Conservation (phyloP, 2,797 vertebrate species). For the Selene dorsalis region DNA sequence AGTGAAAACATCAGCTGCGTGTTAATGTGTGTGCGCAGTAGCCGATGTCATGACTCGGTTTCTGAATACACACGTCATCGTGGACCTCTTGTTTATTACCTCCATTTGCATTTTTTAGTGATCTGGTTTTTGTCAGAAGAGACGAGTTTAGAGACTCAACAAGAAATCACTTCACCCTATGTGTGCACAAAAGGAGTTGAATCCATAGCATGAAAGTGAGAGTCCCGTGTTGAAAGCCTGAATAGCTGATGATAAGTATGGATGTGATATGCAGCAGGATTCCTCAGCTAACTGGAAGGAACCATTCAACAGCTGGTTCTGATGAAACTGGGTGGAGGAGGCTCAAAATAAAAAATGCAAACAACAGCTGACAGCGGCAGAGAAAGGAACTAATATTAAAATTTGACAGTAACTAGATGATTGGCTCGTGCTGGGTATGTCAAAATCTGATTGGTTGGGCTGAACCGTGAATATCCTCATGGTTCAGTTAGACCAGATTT, state of each 20-base stretch:
- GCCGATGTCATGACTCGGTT: not conserved
- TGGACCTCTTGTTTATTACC: not conserved
- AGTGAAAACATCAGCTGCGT: slow-evolving; percentile 10
- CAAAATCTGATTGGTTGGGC: not conserved
- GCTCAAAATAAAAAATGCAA: not conserved
- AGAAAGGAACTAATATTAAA: not conserved
- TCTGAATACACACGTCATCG: slow-evolving; percentile 1
- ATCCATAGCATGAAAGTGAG: not conserved
- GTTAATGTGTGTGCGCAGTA: not conserved
- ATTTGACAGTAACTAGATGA: not conserved
- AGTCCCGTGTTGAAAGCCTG: not conserved
- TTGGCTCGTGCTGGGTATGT: not conserved
- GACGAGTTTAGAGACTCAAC: not conserved
- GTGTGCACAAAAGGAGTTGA: not conserved
- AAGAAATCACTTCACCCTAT: not conserved
- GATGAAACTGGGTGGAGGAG: not conserved
- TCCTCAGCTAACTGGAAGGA: not conserved
- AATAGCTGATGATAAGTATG: not conserved
- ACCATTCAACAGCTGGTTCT: slow-evolving; percentile 4
- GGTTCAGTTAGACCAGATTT: not conserved
- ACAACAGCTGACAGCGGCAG: slow-evolving; percentile 8
- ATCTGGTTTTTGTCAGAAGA: not conserved
- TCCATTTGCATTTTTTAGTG: not conserved
- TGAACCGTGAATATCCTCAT: not conserved
- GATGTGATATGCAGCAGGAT: not conserved